Percentiles rank a stretch among this genome's conserved stretches.
phyloP scores from a whole-genome alignment of 1,140 invertebrate species.

The Amphibalanus amphitrite region DNA sequence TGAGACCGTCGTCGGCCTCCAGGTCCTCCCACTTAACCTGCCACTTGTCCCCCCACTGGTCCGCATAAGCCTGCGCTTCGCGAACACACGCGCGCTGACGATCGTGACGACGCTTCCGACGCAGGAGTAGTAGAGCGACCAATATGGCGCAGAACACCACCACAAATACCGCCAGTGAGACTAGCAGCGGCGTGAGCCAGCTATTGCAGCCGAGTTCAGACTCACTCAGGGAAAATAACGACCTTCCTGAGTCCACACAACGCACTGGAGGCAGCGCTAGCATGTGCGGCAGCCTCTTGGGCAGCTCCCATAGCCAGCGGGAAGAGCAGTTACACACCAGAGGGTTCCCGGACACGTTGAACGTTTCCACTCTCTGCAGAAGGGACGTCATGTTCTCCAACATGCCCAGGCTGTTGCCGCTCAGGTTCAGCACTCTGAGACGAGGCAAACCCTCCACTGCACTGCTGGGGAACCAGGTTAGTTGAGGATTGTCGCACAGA shows the following conservation, averaged over 20 bases:
- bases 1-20: neutral
- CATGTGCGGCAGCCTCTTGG: neutral
- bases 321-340: neutral
- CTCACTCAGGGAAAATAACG: neutral
- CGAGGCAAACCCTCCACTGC: neutral
- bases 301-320: neutral
- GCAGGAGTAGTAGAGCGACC: neutral
- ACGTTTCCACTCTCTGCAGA: neutral
- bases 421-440: neutral
- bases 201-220: neutral
- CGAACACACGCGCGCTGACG: neutral
- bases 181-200: neutral
- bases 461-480: neutral
- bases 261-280: neutral
- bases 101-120: neutral
- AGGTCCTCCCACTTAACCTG: neutral
- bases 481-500: neutral
- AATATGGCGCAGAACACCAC: neutral
- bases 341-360: neutral
- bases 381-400: neutral
- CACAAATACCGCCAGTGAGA: neutral
- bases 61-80: neutral
- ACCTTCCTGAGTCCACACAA: neutral
- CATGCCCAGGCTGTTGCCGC: neutral
- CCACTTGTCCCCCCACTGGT: neutral